phyloP scores from a whole-genome alignment of 2,797 vertebrate genomes.

The Tragelaphus oryx region DNA sequence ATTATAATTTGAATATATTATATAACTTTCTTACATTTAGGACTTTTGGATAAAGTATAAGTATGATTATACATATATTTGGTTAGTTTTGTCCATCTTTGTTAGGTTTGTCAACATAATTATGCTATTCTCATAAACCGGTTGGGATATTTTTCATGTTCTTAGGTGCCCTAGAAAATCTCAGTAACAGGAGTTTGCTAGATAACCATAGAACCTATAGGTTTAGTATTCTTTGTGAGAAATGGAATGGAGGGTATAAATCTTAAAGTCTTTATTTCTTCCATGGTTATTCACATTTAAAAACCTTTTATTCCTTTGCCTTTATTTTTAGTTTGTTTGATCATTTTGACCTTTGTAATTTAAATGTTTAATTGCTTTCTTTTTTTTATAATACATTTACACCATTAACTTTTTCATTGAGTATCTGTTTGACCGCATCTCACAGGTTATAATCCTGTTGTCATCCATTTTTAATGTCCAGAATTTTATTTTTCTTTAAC shows the following conservation, averaged over 20 bases:
- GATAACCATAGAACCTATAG: neutral
- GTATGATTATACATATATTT: neutral
- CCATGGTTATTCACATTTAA: neutral
- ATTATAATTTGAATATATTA: neutral
- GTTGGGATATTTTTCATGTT: neutral
- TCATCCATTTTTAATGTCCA: neutral
- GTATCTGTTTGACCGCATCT: neutral
- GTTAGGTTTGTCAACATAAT: neutral
- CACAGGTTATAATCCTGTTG: neutral
- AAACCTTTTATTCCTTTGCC: neutral
- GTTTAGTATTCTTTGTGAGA: neutral
- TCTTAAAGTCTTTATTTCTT: neutral
- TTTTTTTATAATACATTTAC: neutral
- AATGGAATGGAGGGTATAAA: neutral
- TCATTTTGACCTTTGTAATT: neutral
- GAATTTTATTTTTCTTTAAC: neutral
- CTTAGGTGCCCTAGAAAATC: neutral
- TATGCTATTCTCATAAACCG: neutral
- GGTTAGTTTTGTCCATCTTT: neutral
- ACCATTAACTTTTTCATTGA: neutral
- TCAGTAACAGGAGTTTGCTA: neutral
- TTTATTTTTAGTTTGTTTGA: neutral
- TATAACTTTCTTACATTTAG: neutral
- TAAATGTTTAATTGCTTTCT: neutral
- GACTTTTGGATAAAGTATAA: neutral